Base-by-base conservation (phyloP, 2,113 vertebrate species). In the Tachycineta bicolor region DNA sequence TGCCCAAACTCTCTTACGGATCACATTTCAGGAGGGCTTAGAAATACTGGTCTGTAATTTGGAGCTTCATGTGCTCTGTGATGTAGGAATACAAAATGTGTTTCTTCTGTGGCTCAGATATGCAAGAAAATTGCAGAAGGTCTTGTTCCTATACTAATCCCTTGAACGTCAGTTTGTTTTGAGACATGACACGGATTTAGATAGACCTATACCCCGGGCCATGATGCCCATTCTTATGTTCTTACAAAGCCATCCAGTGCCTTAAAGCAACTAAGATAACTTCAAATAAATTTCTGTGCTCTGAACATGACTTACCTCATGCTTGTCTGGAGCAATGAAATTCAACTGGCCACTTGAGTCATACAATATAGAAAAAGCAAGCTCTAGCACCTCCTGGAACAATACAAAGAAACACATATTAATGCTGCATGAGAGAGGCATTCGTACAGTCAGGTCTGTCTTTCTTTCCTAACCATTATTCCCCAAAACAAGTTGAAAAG, bases 261-360 rank as follows among this genome's bases (percentile, higher is more conserved):
- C 73, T 81, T 28, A 81, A 73, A 73, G 46, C 31, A 80, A 62
- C n/a, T 46, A 46, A 53, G 21, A 55, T 4, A 67, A 43, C 28
- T 80, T 31, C 53, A 77, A 50, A 65, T 52, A 80, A 91, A 58
- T 58, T 90, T 77, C 58, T 47, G 8, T 74, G 23, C 59, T 80
- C 79, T 80, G 63, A 83, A 63, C 13, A 39, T 64, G 49, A 81
- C 98, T 99, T 98, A 99, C 99, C 99, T 99, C 99, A n/a, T 99
- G 99, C 95, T 99, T 99, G 97, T 99, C 99, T 82, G 99, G 99
- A 97, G 99, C 99, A 26, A 99, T 99, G 97, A 99, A 99, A 98
- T 99, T 99, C 97, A 99, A 87, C 68, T 99, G 99, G 97, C 99
- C 99, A 79, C 99, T 99, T 1, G 99, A 99, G 97, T 99, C 99